Evolutionary conservation across 2,888 invertebrate genomes (phyloP).

Genomic region (Acrocyrtus sp.): DNA sequence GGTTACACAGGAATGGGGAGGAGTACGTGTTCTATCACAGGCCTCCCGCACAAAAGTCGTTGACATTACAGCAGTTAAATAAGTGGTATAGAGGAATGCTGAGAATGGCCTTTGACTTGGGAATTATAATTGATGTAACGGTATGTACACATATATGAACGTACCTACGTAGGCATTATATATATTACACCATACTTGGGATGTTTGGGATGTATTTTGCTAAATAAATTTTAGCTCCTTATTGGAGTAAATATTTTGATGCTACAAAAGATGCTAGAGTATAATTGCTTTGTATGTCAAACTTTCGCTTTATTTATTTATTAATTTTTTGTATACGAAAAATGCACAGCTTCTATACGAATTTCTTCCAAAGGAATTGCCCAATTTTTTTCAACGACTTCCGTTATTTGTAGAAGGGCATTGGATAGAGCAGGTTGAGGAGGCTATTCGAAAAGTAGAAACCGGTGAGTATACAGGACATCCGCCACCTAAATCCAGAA

Average conservation of each 20-base stretch:
- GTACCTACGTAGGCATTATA: not conserved
- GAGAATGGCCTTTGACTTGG: not conserved
- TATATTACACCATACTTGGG: too few relatives aligned
- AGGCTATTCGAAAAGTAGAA: too few relatives aligned
- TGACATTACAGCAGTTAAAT: not conserved
- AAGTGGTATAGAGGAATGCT: not conserved
- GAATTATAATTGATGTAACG: not conserved
- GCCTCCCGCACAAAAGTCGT: not conserved
- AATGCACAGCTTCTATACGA: too few relatives aligned
- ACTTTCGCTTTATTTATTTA: too few relatives aligned
- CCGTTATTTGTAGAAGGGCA: constrained; percentile 5
- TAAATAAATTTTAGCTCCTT: not conserved
- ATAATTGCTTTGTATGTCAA: too few relatives aligned
- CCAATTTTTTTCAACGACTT: not conserved
- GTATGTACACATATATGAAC: not conserved
- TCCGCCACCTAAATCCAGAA: too few relatives aligned
- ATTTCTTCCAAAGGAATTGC: not conserved
- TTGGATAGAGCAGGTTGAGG: not conserved
- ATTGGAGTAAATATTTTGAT: not conserved
- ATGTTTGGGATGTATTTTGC: too few relatives aligned
- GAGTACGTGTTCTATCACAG: constrained; percentile 10
- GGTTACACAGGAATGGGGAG: not conserved
- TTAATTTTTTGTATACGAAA: too few relatives aligned
- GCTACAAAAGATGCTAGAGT: too few relatives aligned
- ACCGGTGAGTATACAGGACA: too few relatives aligned